Conservation (phyloP, 92 coral and sea anemone genomes). For the Desmophyllum pertusum region DNA sequence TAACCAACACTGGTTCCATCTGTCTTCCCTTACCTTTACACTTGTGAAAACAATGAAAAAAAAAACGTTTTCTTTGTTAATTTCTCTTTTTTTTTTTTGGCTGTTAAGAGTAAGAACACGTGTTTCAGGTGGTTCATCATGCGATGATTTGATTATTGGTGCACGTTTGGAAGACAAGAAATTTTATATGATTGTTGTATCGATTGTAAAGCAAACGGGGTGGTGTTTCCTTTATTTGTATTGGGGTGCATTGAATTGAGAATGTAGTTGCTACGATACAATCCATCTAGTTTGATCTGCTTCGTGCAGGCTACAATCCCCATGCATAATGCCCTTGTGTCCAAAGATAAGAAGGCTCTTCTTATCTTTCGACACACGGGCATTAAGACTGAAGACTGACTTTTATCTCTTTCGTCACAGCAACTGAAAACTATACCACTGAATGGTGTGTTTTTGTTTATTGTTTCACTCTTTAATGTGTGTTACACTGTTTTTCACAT, state of each 20-base stretch:
- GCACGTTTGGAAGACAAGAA: not conserved
- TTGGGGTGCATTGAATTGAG: not conserved
- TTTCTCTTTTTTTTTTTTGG: constrained; percentile 10
- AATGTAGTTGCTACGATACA: not conserved
- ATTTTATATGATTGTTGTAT: not conserved
- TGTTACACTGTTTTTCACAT: not conserved
- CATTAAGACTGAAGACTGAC: not conserved
- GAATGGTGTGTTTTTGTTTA: not conserved
- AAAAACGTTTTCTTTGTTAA: constrained; percentile 20
- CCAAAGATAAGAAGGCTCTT: too few relatives aligned
- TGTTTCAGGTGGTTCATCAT: constrained; percentile 11
- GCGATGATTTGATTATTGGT: constrained; percentile 5
- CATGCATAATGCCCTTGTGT: not conserved
- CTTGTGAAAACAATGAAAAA: not conserved
- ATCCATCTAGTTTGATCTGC: not conserved
- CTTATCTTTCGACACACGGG: not conserved
- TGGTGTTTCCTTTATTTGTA: not conserved
- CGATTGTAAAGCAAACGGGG: not conserved
- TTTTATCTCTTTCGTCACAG: not conserved
- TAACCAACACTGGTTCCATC: not conserved
- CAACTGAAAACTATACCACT: not conserved
- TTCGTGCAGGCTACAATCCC: not conserved
- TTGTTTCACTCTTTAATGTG: not conserved
- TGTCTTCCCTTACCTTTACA: constrained; percentile 17
- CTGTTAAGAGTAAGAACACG: constrained; percentile 13